Evolutionary conservation across 2,797 vertebrate species (phyloP), one percentile per base, ranked within the genome.

Genomic region (Neosalanx taihuensis): DNA sequence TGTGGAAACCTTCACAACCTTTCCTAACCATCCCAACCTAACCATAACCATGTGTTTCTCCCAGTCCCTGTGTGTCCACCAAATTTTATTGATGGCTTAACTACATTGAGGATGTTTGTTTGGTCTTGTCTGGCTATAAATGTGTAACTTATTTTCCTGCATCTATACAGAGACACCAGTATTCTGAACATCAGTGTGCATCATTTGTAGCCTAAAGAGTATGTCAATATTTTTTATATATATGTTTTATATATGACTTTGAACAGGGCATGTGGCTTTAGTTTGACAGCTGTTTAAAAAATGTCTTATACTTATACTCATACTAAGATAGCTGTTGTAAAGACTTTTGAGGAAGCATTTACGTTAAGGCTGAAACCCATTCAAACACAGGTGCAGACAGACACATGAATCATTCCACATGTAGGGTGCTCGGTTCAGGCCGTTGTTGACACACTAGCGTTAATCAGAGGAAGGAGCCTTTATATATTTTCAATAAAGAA

Each of bases 211-310:
- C 41, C 41, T 46, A 9, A 46, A 13, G 10, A 46, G 10, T 46
- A 46, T 46, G 41, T 2, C 7, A 12, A 13, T 10, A 12, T 9
- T 13, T 46, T 56, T 56, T 18, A 56, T 17, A 1, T 18, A 56
- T 0, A 17, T n/a, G 6, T 56, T 56, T 56, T 6, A 17, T 7
- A 9, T n/a, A 56, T 17, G 51, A 56, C 51, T 56, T 56, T 56
- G 51, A 56, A n/a, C 18, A 56, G 51, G 15, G 18, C 18, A 7
- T n/a, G 51, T 3, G 6, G 51, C 17, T 17, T 53, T 53, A n/a
- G 53, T 64, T 68, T 64, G 78, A 87, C 88, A 88, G 86, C 84
- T 91, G 83, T 72, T 83, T 46, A 72, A 61, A 68, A 74, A 83
- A 68, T 77, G 23, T 26, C 23, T 26, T 26, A 26, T 26, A 26